Evolutionary conservation across 2,888 invertebrate species (phyloP), one percentile per base, ranked within the genome.

Genomic region (Temnothorax unifasciatus): DNA sequence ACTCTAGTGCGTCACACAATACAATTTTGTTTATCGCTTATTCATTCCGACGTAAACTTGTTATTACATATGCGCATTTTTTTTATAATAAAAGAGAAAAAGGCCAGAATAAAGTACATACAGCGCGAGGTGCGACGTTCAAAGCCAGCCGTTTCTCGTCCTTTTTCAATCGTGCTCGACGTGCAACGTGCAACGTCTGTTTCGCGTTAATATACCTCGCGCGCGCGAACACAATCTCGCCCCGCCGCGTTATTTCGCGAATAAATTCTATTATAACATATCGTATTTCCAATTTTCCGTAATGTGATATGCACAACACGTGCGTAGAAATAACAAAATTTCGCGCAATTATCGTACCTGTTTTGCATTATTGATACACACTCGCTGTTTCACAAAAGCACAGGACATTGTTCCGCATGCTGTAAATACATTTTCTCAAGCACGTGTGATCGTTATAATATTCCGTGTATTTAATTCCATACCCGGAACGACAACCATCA

Each of bases 271-370:
- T 15, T 44, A 38, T 18, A 59, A 69, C 44, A 29, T 77, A 29
- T 34, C 21, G 68, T 47, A 25, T 59, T 59, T 79, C 71, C 79
- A 71, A 79, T 71, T 71, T 71, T 71, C 47, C 71, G n/a, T 25
- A 34, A 52, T 50, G 38, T 21, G 6, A 59, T 75, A 61, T 34
- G 52, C 54, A 15, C 15, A 3, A 3, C 29, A 41, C 34, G 47
- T 18, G 34, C 34, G 38, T 68, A n/a, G 41, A 50, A 52, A 52
- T 64, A 52, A 41, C 38, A n/a, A 9, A 41, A n/a, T 57, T 47
- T 57, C 79, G 25, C 34, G 34, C 44, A 57, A 57, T 68, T 57
- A 44, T 18, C 15, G 41, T 63, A 34, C 6, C 34, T 34, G 21
- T 15, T 69, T 44, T n/a, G 29, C 44, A 69, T 71, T 79, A 71